A percentile compares a stretch with the other conserved stretches of the same genome.
phyloP scores from a whole-genome alignment of 1,140 invertebrate genomes.

The Hermetia illucens region DNA sequence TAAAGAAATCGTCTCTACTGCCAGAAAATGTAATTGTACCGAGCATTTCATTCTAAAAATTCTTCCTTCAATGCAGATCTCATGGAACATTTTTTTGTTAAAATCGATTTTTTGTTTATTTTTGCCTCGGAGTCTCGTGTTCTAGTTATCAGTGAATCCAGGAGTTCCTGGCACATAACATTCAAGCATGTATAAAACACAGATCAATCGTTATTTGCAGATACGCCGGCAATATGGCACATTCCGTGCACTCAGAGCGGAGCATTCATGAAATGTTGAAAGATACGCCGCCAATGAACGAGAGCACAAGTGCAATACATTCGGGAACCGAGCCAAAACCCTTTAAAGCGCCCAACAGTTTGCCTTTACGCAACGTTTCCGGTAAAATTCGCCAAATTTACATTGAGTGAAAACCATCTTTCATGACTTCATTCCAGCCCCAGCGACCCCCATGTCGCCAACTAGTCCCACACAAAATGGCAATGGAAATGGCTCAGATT shows the following conservation, averaged over 20 bases:
- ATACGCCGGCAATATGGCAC: conserved; percentile 56
- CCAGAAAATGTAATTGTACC: too few relatives aligned
- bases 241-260: conserved; percentile 36
- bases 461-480: conserved; percentile 40
- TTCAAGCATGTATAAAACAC: too few relatives aligned
- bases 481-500: conserved; percentile 30
- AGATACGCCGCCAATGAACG: conserved; percentile 64
- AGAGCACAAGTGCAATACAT: conserved; percentile 58
- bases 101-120: too few relatives aligned
- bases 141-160: too few relatives aligned
- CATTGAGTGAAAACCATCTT: conserved; percentile 19
- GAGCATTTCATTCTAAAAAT: too few relatives aligned
- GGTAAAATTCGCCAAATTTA: conserved; percentile 21
- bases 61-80: too few relatives aligned
- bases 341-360: conserved; percentile 18
- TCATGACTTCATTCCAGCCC: conserved; percentile 17
- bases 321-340: conserved; percentile 42
- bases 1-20: too few relatives aligned
- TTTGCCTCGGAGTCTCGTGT: too few relatives aligned
- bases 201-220: too few relatives aligned
- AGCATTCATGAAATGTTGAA: conserved; percentile 82
- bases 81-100: too few relatives aligned
- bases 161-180: too few relatives aligned
- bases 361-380: conserved; percentile 35
- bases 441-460: conserved; percentile 30